phyloP scores from a whole-genome alignment of 2,888 invertebrate species.

The Blera fallax region DNA sequence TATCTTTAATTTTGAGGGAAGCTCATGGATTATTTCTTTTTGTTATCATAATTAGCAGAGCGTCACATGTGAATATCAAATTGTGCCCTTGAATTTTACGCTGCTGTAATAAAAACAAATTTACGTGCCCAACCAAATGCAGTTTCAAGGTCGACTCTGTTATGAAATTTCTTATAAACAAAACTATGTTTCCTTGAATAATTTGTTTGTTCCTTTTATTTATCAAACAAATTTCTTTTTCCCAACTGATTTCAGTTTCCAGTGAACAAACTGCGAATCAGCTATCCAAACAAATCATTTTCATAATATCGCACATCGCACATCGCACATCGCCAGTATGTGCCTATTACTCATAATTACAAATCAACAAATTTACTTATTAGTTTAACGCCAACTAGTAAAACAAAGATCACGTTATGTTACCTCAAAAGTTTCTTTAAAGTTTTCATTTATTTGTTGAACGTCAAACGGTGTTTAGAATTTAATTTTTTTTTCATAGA shows the following conservation, averaged over 20 bases:
- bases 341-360: neutral
- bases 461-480: neutral
- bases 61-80: neutral
- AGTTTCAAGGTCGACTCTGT: neutral
- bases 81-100: neutral
- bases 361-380: neutral
- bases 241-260: neutral
- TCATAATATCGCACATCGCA: neutral
- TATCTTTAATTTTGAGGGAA: no score
- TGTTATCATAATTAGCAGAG: neutral
- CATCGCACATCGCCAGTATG: no score
- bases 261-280: neutral
- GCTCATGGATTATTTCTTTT: neutral
- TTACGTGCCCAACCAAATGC: neutral
- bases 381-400: no score
- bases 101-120: neutral
- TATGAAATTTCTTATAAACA: neutral
- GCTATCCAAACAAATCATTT: neutral
- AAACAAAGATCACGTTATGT: neutral
- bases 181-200: neutral
- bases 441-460: neutral
- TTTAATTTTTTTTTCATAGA: neutral
- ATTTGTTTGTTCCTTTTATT: neutral
- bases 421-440: neutral
- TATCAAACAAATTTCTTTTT: neutral